Evolutionary conservation across 2,113 vertebrate genomes (phyloP).

Genomic region (Sceloporus undulatus): DNA sequence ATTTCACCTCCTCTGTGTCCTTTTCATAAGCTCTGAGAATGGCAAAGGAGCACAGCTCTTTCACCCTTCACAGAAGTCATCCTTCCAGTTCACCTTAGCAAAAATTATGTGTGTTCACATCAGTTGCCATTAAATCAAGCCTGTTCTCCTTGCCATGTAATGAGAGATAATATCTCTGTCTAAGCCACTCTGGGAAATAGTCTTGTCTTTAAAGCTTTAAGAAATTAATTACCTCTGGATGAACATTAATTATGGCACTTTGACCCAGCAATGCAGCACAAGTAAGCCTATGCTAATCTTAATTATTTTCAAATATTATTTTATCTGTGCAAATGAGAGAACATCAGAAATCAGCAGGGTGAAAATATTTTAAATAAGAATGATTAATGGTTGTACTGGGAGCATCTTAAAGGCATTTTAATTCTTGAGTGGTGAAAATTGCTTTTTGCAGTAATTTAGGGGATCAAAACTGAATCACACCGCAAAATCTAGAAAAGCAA

Average conservation of each 20-base stretch:
- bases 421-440: constrained; percentile 40
- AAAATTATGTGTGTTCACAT: fast-evolving
- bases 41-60: neutral
- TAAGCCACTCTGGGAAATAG: constrained; percentile 21
- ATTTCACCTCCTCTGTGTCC: neutral
- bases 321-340: constrained; percentile 60
- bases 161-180: constrained; percentile 25
- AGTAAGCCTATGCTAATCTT: constrained; percentile 63
- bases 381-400: constrained; percentile 43
- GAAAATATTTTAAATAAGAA: constrained; percentile 55
- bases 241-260: constrained; percentile 47
- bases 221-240: constrained; percentile 61
- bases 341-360: constrained; percentile 53
- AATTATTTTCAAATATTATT: constrained; percentile 61
- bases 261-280: constrained; percentile 54
- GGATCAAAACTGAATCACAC: constrained; percentile 51
- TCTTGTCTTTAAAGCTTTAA: constrained; percentile 41
- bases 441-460: constrained; percentile 45
- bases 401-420: constrained; percentile 39
- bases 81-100: neutral
- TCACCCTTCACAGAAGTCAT: neutral
- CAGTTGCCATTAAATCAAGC: fast-evolving
- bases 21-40: neutral
- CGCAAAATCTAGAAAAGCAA: constrained; percentile 16
- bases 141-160: neutral